These are phyloP conservation scores for Campaea margaritaria DNA, from an alignment of 2,888 invertebrate species.

Conservation along the genomic window DNA sequence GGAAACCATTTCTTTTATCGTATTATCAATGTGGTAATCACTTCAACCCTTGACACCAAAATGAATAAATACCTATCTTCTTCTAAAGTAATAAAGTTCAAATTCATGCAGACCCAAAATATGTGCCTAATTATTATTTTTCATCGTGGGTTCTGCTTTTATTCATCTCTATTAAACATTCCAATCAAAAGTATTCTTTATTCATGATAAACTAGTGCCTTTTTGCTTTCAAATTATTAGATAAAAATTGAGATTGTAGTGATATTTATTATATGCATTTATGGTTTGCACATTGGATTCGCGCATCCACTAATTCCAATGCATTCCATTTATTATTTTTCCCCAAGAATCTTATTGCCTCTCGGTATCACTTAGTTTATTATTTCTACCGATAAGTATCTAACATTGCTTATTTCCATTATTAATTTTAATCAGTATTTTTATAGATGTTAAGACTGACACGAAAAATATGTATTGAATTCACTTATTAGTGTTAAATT, in stretches of 20 bases:
- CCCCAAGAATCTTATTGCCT: slow-evolving; percentile 60
- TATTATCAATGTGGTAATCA: no score
- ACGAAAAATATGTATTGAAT: slow-evolving; percentile 71
- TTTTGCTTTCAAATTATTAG: slow-evolving; percentile 18
- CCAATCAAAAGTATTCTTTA: slow-evolving; percentile 25
- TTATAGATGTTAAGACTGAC: slow-evolving; percentile 82
- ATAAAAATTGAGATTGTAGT: slow-evolving; percentile 29
- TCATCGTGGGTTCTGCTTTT: no score
- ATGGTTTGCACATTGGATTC: slow-evolving; percentile 43
- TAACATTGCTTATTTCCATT: slow-evolving; percentile 55
- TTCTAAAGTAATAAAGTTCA: no score
- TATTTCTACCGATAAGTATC: slow-evolving; percentile 32
- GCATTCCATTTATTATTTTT: slow-evolving; percentile 70
- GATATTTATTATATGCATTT: slow-evolving; percentile 43
- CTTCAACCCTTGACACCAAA: no score
- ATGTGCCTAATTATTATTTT: no score
- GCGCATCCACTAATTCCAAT: slow-evolving; percentile 48
- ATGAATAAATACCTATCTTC: no score
- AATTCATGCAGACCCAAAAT: no score
- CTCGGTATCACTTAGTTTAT: slow-evolving; percentile 59
- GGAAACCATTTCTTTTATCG: no score
- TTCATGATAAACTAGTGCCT: neutral
- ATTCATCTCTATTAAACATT: slow-evolving; percentile 30
- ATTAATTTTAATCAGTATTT: slow-evolving; percentile 77
- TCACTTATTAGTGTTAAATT: slow-evolving; percentile 74